phyloP scores from a whole-genome alignment of 2,797 vertebrate genomes.

The Xenentodon cancila region DNA sequence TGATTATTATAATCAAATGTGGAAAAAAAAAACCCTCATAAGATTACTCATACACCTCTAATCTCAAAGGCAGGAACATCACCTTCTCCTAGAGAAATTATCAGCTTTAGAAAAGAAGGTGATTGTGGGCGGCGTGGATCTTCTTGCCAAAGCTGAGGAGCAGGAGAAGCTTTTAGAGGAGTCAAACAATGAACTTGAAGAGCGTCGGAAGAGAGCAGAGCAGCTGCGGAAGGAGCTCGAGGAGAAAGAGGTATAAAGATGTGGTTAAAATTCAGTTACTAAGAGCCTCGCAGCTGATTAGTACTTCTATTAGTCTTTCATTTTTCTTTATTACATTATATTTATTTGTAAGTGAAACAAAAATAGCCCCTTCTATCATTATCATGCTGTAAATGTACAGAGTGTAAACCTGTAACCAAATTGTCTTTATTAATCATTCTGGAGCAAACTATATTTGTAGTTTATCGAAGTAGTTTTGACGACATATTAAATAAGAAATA shows the following conservation, averaged over 20 bases:
- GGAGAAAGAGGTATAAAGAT: conserved; percentile 94
- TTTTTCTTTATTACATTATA: background rate
- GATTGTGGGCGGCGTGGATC: conserved; percentile 97
- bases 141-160: conserved; percentile 98
- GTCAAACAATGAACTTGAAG: conserved; percentile 97
- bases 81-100: conserved; percentile 92
- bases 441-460: no score
- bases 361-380: background rate
- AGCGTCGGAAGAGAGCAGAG: conserved; percentile 92
- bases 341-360: background rate
- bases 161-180: conserved; percentile 97
- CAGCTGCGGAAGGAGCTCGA: conserved; percentile 95
- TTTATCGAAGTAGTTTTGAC: no score
- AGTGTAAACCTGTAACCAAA: background rate
- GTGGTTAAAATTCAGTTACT: background rate
- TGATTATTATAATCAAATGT: background rate
- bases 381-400: background rate
- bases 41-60: background rate
- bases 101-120: conserved; percentile 97
- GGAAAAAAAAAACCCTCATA: background rate
- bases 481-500: background rate
- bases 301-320: background rate
- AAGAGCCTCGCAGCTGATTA: background rate
- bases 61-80: conserved; percentile 92
- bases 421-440: background rate